Percentiles rank a stretch among this genome's conserved stretches.
These are phyloP conservation scores for Apteryx owenii DNA, from an alignment of 2,113 vertebrate species.

Conservation along the genomic window DNA sequence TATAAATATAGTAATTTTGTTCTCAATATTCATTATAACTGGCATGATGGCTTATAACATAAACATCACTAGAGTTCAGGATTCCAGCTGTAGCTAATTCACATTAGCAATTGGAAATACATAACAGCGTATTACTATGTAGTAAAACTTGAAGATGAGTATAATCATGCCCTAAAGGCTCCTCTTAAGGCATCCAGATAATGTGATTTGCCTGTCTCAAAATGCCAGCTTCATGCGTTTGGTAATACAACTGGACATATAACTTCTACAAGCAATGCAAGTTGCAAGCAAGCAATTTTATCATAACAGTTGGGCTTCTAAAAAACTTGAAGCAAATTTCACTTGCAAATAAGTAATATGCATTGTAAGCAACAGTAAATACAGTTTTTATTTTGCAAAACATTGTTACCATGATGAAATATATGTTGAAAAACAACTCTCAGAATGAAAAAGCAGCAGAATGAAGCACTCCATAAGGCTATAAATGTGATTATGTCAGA, in stretches of 20 bases:
- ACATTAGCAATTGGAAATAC: constrained; percentile 33
- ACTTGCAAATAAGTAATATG: not conserved
- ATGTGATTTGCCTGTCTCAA: not conserved
- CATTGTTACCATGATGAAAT: not conserved
- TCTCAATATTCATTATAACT: not conserved
- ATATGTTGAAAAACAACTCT: not conserved
- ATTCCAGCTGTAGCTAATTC: constrained; percentile 29
- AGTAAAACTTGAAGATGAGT: not conserved
- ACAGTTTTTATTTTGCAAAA: not conserved
- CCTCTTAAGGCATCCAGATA: not conserved
- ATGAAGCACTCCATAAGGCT: not conserved
- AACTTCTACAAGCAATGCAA: not conserved
- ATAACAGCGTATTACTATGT: not conserved
- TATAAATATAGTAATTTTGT: constrained; percentile 46
- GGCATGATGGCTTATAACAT: not conserved
- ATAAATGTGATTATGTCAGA: not conserved
- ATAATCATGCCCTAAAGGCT: not conserved
- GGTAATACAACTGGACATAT: not conserved
- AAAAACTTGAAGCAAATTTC: not conserved
- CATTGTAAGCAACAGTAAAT: not conserved
- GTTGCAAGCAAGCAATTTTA: not conserved
- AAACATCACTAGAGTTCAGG: constrained; percentile 16
- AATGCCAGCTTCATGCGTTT: not conserved
- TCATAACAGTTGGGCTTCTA: not conserved
- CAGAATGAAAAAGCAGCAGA: not conserved